Base-by-base conservation (phyloP, 2,113 vertebrate species). In the Neoarius graeffei region DNA sequence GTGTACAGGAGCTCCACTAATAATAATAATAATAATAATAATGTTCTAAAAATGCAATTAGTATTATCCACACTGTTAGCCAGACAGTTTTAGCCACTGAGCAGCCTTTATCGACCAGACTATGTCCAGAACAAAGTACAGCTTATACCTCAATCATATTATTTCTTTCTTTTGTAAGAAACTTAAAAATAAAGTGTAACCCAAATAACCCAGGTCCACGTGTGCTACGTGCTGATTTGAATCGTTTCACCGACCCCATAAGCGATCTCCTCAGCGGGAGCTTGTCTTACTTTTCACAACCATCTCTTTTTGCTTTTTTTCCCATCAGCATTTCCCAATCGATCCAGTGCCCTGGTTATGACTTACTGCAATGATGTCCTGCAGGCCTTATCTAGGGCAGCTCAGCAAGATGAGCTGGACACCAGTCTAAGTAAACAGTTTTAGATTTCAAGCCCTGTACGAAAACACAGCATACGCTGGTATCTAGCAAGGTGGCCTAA, bases 261-360 rank as follows among this genome's bases (percentile, higher is more conserved):
- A 66, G n/a, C 30, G 10, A 77, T 87, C 73, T 90, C 81, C 92
- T 81, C 85, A 90, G 86, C 88, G 92, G 85, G 89, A 88, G 76
- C 52, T 69, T 35, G 77, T 85, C 86, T 91, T 89, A 85, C 74
- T 83, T 88, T 57, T 88, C 62, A 89, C 20, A 52, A 69, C 56
- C 74, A 81, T 54, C 87, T 87, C 88, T 87, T 91, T 77, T 84
- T 87, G 42, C 73, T 76, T 81, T 81, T 84, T 83, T 81, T 83
- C 87, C 73, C 90, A 88, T 93, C 91, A 90, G 90, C 85, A 82
- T 89, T 92, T 91, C 71, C 76, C 88, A 85, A 88, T 90, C 89
- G 80, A 73, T 60, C 56, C 86, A 89, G 30, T 74, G 74, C 76
- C 69, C 56, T 82, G 25, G 19, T 76, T n/a, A 25, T 25, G 79